These are phyloP conservation scores for Ivindomyrus marchei DNA, from an alignment of 2,113 vertebrate species.

Conservation along the genomic window DNA sequence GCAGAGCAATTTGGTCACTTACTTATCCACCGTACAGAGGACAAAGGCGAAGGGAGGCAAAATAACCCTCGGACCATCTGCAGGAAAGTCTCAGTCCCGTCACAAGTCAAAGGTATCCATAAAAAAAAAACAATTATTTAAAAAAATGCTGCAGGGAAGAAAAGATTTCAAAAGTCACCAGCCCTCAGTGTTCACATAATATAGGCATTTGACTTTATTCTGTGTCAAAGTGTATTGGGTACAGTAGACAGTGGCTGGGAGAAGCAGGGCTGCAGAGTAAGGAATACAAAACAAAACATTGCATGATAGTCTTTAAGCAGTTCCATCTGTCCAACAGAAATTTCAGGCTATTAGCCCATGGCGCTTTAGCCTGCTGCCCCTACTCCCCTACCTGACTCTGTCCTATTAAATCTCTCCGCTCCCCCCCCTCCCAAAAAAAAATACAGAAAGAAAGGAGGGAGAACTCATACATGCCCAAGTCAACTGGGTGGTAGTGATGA, in stretches of 20 bases:
- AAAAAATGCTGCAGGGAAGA: neutral
- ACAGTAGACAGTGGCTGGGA: constrained; percentile 24
- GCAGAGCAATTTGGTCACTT: constrained; percentile 22
- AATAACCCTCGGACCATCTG: neutral
- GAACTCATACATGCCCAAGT: constrained; percentile 42
- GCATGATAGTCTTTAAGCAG: constrained; percentile 96
- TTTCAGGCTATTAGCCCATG: constrained; percentile 89
- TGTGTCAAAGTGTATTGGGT: constrained; percentile 44
- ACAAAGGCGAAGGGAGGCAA: neutral
- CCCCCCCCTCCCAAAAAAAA: constrained; percentile 51
- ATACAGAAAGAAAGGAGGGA: constrained; percentile 22
- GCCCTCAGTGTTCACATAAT: constrained; percentile 8
- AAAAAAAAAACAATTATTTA: neutral
- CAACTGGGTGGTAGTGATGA: constrained; percentile 27
- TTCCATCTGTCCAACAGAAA: constrained; percentile 95
- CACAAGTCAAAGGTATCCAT: neutral
- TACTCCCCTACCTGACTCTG: constrained; percentile 90
- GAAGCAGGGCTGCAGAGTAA: constrained; percentile 8
- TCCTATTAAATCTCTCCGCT: constrained; percentile 88
- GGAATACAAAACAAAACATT: constrained; percentile 76
- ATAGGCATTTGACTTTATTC: constrained; percentile 15
- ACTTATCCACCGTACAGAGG: constrained; percentile 2
- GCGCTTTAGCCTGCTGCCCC: constrained; percentile 66
- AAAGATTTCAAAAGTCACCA: constrained; percentile 6
- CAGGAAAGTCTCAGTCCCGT: neutral